Base-by-base conservation (phyloP, 2,888 invertebrate species). In the Labia minor region DNA sequence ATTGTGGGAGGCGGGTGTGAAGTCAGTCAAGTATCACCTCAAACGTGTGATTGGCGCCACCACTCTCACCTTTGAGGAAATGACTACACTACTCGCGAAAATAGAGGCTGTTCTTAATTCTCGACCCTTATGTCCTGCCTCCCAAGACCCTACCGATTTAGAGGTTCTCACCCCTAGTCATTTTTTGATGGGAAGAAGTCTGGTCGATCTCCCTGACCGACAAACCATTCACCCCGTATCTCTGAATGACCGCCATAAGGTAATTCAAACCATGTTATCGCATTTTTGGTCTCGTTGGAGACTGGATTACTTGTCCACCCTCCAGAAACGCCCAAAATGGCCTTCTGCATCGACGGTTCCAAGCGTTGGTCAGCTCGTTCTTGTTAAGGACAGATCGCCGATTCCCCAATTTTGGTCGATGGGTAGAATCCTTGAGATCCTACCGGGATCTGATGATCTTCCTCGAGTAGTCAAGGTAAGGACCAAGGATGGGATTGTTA, bases 1-100 rank as follows among this genome's bases (percentile, higher is more conserved):
- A 1, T 65, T 76, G 1, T 76, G 75, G 74, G 75, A 77, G 67
- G 73, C 74, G 1, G 73, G n/a, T n/a, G n/a, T n/a, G n/a, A n/a
- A n/a, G n/a, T n/a, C n/a, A n/a, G n/a, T n/a, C n/a, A n/a, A n/a
- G 72, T 71, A 69, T 67, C 75, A 75, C 67, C 64, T 76, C 0
- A 70, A 70, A 18, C 67, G 74, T 19, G 69, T 73, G 1, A 63
- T 75, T 2, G 73, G 73, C 0, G 69, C 71, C 1, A 20, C 69
- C 11, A 70, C 64, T 1, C 61, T 73, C 1, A 75, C 73, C 0
- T 74, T 69, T 63, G 33, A 76, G 66, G 74, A 77, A 64, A 67
- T 75, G 11, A 65, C 69, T 14, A 76, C 75, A 1, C 14, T 74
- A 2, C 18, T 74, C 16, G 71, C 71, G 20, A 74, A 74, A 70